phyloP scores from a whole-genome alignment of 2,113 vertebrate species.

The Zosterops hypoxanthus region DNA sequence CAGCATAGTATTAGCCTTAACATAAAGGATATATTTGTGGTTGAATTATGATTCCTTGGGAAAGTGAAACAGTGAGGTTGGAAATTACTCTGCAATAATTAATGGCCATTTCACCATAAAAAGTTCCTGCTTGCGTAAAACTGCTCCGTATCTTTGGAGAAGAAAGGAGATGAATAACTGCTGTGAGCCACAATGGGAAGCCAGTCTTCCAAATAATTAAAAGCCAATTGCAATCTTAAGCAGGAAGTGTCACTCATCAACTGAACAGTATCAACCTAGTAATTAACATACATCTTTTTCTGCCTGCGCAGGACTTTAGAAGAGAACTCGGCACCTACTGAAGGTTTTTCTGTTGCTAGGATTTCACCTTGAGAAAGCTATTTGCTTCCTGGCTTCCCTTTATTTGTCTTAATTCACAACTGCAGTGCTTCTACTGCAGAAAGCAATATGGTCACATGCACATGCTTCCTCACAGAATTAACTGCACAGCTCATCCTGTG shows the following conservation, averaged over 20 bases:
- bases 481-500: constrained; percentile 22
- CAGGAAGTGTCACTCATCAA: constrained; percentile 47
- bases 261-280: not conserved
- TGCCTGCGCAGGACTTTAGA: not conserved
- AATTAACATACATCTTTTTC: constrained; percentile 5
- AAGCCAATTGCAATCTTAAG: not conserved
- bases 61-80: constrained; percentile 17
- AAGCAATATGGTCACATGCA: not conserved
- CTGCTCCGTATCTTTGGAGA: not conserved
- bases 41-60: not conserved
- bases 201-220: constrained; percentile 47
- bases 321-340: not conserved
- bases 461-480: not conserved
- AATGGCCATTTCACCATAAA: constrained; percentile 35
- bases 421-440: not conserved
- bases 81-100: constrained; percentile 28
- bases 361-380: not conserved
- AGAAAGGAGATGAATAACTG: constrained; percentile 12
- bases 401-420: constrained; percentile 8
- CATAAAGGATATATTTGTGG: constrained; percentile 6
- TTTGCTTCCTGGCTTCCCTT: not conserved
- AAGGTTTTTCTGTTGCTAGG: not conserved
- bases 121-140: constrained; percentile 29
- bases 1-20: not conserved
- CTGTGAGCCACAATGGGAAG: constrained; percentile 23